Conservation (phyloP, 2,797 vertebrate species). For the Galagoides demidoff region DNA sequence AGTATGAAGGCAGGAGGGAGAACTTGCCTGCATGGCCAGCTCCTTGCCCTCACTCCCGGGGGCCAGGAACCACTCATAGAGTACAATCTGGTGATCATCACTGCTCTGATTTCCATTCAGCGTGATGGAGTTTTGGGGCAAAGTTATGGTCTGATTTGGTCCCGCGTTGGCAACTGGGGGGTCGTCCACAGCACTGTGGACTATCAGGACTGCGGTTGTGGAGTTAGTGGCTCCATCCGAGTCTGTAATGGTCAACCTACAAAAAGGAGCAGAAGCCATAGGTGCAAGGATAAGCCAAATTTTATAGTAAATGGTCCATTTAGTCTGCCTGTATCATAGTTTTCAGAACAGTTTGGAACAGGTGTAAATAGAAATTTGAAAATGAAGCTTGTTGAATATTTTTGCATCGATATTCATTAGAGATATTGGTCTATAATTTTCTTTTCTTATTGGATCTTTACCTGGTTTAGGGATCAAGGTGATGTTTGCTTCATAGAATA, state of each 20-base stretch:
- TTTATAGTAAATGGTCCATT: background rate
- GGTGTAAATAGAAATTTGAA: background rate
- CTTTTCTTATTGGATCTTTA: no score
- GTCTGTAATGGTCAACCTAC: conserved; percentile 87
- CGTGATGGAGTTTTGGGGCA: conserved; percentile 87
- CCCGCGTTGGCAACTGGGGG: conserved; percentile 89
- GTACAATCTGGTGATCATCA: conserved; percentile 88
- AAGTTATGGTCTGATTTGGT: conserved; percentile 87
- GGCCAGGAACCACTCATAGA: conserved; percentile 89
- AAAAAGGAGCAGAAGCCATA: conserved; percentile 35
- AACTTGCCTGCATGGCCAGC: conserved; percentile 88
- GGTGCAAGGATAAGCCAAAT: background rate
- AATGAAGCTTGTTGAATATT: no score
- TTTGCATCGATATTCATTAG: no score
- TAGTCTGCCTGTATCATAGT: background rate
- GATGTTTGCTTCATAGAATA: no score
- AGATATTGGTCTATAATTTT: no score
- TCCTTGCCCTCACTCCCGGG: conserved; percentile 87
- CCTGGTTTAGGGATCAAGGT: no score
- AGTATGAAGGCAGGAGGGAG: background rate
- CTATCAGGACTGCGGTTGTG: conserved; percentile 83
- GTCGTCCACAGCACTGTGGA: conserved; percentile 84
- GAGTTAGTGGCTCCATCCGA: conserved; percentile 86
- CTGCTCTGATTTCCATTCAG: conserved; percentile 90
- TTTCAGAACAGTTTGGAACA: background rate